These are phyloP conservation scores for Tolmerus cingulatus DNA, from an alignment of 2,888 invertebrate genomes.

Conservation along the genomic window DNA sequence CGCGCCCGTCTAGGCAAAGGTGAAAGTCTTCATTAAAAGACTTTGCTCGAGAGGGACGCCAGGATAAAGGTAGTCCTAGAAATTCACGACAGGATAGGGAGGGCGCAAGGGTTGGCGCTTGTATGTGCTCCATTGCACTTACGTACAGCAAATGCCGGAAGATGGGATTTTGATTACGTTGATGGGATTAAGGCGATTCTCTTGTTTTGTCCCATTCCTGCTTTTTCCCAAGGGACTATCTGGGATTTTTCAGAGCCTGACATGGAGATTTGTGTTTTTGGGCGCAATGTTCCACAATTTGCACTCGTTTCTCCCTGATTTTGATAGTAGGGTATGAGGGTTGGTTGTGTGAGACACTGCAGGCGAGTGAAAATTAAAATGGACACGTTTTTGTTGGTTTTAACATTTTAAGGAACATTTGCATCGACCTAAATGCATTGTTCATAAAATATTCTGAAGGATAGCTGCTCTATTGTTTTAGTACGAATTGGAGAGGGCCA, in stretches of 20 bases:
- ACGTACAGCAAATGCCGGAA: neutral
- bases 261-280: slow-evolving; percentile 5
- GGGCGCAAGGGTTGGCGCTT: neutral
- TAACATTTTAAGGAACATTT: neutral
- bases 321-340: neutral
- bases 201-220: neutral
- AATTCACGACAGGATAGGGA: neutral
- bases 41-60: neutral
- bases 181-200: slow-evolving; percentile 31
- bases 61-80: neutral
- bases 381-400: neutral
- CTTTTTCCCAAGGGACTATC: neutral
- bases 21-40: slow-evolving; percentile 15
- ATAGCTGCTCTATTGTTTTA: neutral
- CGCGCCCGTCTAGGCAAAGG: neutral
- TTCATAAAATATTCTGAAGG: neutral
- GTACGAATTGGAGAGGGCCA: neutral
- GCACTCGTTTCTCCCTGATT: neutral
- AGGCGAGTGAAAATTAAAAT: neutral
- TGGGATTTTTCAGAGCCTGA: slow-evolving; percentile 8
- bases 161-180: slow-evolving; percentile 29
- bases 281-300: neutral
- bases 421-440: neutral
- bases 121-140: neutral
- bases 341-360: neutral